phyloP scores from a whole-genome alignment of 1,140 invertebrate genomes.

The Fopius arisanus region DNA sequence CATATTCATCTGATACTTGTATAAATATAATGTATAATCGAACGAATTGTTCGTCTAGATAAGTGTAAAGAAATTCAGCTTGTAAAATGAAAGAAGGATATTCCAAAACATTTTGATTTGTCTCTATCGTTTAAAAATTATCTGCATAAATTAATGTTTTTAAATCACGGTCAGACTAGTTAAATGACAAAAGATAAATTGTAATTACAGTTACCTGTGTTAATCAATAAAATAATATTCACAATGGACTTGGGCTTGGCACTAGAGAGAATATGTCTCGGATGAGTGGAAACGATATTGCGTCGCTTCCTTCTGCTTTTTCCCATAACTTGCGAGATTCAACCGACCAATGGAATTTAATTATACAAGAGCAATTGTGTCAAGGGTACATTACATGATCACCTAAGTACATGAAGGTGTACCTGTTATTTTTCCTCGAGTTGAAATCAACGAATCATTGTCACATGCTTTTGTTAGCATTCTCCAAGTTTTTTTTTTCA shows the following conservation, averaged over 20 bases:
- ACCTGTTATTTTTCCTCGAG: not conserved
- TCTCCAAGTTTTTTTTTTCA: not conserved
- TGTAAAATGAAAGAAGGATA: not conserved
- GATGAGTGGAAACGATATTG: not conserved
- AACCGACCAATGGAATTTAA: conserved; percentile 43
- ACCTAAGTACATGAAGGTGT: conserved; percentile 10
- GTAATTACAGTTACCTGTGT: not conserved
- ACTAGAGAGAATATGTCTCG: not conserved
- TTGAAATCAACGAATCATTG: not conserved
- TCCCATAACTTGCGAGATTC: conserved; percentile 7
- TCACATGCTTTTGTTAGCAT: not conserved
- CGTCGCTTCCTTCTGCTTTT: not conserved
- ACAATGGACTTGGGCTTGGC: not conserved
- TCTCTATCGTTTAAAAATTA: not conserved
- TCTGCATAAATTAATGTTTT: not conserved
- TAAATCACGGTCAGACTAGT: not conserved
- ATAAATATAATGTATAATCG: not conserved
- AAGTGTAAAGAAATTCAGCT: not conserved
- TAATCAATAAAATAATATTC: conserved; percentile 1
- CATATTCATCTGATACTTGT: conserved; percentile 5
- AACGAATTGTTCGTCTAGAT: not conserved
- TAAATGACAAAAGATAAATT: not conserved
- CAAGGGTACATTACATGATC: conserved; percentile 49
- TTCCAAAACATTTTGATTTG: not conserved
- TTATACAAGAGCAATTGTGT: conserved; percentile 49